Evolutionary conservation across 2,888 invertebrate genomes (phyloP), one percentile per base, ranked within the genome.

Genomic region (Microctonus hyperodae): DNA sequence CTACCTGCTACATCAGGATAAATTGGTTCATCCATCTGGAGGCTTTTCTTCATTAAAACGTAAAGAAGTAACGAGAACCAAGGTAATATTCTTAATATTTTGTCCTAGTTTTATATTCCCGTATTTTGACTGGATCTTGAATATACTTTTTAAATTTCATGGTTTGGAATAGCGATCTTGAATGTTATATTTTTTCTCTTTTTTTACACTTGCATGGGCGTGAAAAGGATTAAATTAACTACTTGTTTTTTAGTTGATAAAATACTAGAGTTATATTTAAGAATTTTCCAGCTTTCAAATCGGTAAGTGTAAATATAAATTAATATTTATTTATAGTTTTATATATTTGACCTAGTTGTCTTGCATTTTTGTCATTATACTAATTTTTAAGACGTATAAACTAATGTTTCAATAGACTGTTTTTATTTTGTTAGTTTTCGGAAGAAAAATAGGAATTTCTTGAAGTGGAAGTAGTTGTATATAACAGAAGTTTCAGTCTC

Each of bases 11-110:
- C 40, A 63, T 61, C 48, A 56, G 55, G 56, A 63, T 63, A 63
- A 63, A 63, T 63, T 63, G 51, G 62, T 53, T 53, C 44, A 62
- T 62, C 62, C 35, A 62, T 62, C 23, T 62, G 53, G 9, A 57
- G 57, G 3, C 37, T 59, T 44, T 7, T 59, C 59, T 59, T 40
- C 51, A 62, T 62, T 51, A 53, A 62, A 62, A 23, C 10, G 16
- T 40, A 25, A 44, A 40, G 37, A 28, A 59, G 37, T 7, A 57
- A 35, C 22, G 35, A 23, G 16, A 55, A n/a, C 31, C 53, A 5
- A n/a, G 31, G n/a, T 51, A 51, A 23, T n/a, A n/a, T 51, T 25
- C 13, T 13, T 1, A 55, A 13, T 9, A n/a, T 55, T 31, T 28
- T 31, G 7, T 55, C 4, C 11, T 55, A 7, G 9, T 28, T 6